Evolutionary conservation across 2,113 vertebrate species (phyloP).

Genomic region (Coptodon bakossiorum): DNA sequence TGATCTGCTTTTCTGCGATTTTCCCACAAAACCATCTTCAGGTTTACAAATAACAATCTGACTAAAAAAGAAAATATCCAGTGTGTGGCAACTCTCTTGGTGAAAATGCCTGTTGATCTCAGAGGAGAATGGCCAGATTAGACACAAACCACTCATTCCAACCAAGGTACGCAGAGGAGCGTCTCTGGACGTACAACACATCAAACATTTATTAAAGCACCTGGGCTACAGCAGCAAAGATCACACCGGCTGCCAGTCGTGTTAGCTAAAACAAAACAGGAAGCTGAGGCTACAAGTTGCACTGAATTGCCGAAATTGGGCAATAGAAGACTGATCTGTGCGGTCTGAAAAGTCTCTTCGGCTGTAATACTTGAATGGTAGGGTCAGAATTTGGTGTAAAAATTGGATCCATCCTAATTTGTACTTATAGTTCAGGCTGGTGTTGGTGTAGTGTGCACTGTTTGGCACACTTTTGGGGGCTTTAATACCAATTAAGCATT

Average conservation of each 20-base stretch:
- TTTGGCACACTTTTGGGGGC: not conserved
- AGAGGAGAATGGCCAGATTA: not conserved
- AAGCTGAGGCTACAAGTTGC: not conserved
- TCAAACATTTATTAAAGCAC: not conserved
- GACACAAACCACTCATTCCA: not conserved
- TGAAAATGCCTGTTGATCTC: not conserved
- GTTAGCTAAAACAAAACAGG: not conserved
- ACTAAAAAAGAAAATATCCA: not conserved
- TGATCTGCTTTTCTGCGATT: not conserved
- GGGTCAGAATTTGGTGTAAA: not conserved
- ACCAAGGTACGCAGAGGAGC: not conserved
- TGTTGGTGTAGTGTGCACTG: not conserved
- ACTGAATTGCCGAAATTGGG: not conserved
- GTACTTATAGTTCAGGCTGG: not conserved
- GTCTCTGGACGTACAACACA: not conserved
- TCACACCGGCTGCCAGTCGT: not conserved
- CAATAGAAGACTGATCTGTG: not conserved
- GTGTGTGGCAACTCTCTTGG: not conserved
- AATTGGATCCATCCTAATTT: not conserved
- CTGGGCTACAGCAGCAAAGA: not conserved
- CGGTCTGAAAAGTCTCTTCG: fast-evolving
- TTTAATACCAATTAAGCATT: too few species aligned
- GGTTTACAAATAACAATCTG: not conserved
- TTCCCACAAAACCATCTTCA: not conserved
- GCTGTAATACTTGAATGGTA: not conserved